A percentile compares a stretch with the other conserved stretches of the same genome.
Conservation (phyloP, 2,797 vertebrate species). For the Morelia viridis region DNA sequence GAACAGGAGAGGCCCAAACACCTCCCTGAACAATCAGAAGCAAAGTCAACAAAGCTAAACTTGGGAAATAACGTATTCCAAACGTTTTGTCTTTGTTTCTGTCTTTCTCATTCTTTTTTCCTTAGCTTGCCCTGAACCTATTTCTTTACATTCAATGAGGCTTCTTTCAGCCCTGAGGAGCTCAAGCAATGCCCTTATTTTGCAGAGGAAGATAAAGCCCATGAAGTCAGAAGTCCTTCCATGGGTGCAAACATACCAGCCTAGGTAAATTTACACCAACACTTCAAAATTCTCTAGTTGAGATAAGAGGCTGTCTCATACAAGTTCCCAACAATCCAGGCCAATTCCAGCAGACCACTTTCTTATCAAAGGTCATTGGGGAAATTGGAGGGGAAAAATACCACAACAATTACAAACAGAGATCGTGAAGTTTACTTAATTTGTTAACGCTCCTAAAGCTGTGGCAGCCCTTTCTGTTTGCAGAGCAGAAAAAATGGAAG, state of each 20-base stretch:
- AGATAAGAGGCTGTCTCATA: constrained; percentile 63
- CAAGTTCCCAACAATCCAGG: constrained; percentile 53
- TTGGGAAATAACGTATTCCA: constrained; percentile 56
- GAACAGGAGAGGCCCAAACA: constrained; percentile 57
- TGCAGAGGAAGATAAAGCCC: constrained; percentile 57
- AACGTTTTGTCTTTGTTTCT: constrained; percentile 46
- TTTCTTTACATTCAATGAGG: constrained; percentile 56
- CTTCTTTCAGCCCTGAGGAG: constrained; percentile 44
- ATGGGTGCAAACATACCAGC: constrained; percentile 63
- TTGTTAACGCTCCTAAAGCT: constrained; percentile 42
- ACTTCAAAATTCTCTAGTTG: constrained; percentile 52
- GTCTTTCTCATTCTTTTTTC: constrained; percentile 1
- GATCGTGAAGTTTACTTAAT: constrained; percentile 42
- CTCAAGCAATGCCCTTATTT: constrained; percentile 26
- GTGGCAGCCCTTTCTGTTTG: constrained; percentile 21
- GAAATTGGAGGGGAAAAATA: constrained; percentile 53
- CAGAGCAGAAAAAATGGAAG: constrained; percentile 31
- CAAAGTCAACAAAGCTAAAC: constrained; percentile 58
- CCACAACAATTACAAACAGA: constrained; percentile 40
- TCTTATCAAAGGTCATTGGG: constrained; percentile 65
- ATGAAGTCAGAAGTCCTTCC: constrained; percentile 55
- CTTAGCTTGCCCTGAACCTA: constrained; percentile 39
- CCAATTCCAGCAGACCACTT: constrained; percentile 57
- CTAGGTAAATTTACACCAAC: constrained; percentile 65
- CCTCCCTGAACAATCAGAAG: constrained; percentile 67